These are phyloP conservation scores for Paracentrotus lividus DNA, from an alignment of 53 echinoderm and acorn worm genomes.

Conservation along the genomic window DNA sequence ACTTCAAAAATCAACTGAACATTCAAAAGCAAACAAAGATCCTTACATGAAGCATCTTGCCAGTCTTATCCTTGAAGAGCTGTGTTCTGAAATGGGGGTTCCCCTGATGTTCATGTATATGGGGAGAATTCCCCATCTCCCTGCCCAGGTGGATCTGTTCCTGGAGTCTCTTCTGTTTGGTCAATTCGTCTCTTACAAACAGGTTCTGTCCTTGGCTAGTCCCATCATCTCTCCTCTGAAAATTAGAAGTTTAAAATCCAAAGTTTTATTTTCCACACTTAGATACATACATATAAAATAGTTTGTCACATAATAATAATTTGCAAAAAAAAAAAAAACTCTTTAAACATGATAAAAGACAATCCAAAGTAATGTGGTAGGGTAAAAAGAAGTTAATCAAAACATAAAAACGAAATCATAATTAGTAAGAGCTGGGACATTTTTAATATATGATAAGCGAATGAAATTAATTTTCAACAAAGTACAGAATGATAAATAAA, in stretches of 20 bases:
- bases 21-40: background rate
- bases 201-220: conserved; percentile 60
- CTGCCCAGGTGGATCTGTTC: conserved; percentile 79
- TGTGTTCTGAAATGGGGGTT: conserved; percentile 71
- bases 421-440: no score
- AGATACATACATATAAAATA: no score
- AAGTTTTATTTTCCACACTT: no score
- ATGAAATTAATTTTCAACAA: no score
- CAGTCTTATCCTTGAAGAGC: conserved; percentile 83
- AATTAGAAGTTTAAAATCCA: no score
- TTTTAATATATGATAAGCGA: no score
- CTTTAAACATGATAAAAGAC: background rate
- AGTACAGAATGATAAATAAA: no score
- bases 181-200: conserved; percentile 85
- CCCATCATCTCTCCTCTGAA: conserved; percentile 55
- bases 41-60: conserved; percentile 82
- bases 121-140: conserved; percentile 64
- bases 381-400: no score
- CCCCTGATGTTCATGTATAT: conserved; percentile 7
- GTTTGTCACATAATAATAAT: background rate
- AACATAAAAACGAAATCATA: no score
- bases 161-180: conserved; percentile 73
- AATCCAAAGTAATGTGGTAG: no score
- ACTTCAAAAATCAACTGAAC: background rate
- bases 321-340: background rate